Conservation (phyloP, 2,113 vertebrate species). For the Tragelaphus strepsiceros region DNA sequence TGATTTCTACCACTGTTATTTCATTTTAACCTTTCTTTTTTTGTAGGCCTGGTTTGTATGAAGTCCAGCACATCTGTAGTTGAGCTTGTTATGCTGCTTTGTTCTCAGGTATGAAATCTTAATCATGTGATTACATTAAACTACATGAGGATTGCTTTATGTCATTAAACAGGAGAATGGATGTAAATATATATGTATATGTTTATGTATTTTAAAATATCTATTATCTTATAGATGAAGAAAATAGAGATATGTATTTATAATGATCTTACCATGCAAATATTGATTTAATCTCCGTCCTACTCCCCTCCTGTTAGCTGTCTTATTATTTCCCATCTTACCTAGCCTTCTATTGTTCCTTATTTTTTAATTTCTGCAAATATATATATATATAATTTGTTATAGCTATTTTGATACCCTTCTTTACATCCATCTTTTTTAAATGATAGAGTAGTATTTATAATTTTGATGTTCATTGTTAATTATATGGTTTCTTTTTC, state of each 20-base stretch:
- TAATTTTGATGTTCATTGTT: background rate
- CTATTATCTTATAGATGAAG: background rate
- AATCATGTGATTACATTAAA: background rate
- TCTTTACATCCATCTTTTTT: background rate
- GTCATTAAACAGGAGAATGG: background rate
- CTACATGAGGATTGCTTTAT: background rate
- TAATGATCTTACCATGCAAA: background rate
- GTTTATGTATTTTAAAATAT: background rate
- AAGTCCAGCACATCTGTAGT: conserved; percentile 99
- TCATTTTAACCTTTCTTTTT: conserved; percentile 58
- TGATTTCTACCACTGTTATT: background rate
- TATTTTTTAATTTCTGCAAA: background rate
- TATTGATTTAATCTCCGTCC: background rate
- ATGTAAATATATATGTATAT: background rate
- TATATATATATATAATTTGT: background rate
- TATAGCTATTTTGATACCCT: background rate
- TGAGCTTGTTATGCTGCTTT: conserved; percentile 98
- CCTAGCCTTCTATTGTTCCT: background rate
- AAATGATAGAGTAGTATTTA: background rate
- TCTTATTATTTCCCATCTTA: background rate
- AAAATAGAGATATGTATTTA: background rate
- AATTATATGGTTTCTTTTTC: background rate
- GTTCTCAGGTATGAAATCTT: conserved; percentile 91
- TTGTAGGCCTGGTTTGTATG: conserved; percentile 96
- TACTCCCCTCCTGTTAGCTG: background rate